These are phyloP conservation scores for Orchesella flavescens DNA, from an alignment of 2,888 invertebrate genomes.

Conservation along the genomic window DNA sequence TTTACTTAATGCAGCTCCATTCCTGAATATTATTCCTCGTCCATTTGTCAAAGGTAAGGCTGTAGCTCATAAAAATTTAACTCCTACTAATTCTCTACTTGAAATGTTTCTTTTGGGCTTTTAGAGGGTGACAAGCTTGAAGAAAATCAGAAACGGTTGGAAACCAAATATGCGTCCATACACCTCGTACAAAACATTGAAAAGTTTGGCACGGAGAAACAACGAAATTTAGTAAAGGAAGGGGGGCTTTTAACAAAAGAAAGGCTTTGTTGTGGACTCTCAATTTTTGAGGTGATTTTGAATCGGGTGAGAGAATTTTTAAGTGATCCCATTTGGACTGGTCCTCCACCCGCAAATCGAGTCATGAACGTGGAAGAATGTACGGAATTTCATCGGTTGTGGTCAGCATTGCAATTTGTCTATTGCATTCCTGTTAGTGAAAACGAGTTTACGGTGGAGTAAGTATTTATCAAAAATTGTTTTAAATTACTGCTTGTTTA, in stretches of 20 bases:
- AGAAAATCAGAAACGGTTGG: conserved; percentile 92
- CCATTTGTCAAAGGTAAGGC: conserved; percentile 90
- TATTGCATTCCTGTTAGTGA: conserved; percentile 97
- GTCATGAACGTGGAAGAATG: conserved; percentile 98
- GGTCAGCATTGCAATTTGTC: conserved; percentile 98
- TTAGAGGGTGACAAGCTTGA: conserved; percentile 95
- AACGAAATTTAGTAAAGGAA: conserved; percentile 79
- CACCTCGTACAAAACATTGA: conserved; percentile 97
- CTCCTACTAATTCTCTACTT: too few relatives aligned
- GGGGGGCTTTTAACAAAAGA: conserved; percentile 97
- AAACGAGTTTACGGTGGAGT: conserved; percentile 97
- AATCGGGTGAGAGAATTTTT: conserved; percentile 89
- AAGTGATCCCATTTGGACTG: conserved; percentile 92
- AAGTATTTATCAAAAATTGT: conserved; percentile 75
- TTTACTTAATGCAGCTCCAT: conserved; percentile 95
- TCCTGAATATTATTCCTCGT: conserved; percentile 96
- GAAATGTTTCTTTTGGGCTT: too few relatives aligned
- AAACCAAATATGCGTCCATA: conserved; percentile 92
- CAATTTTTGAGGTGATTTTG: conserved; percentile 96
- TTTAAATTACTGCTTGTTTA: not conserved
- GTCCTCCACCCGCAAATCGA: conserved; percentile 91
- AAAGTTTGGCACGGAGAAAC: conserved; percentile 94
- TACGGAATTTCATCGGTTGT: conserved; percentile 95
- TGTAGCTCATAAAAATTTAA: too few relatives aligned
- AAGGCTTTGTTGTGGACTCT: conserved; percentile 96